Conservation (phyloP, 2,113 vertebrate species). For the Albula glossodonta region DNA sequence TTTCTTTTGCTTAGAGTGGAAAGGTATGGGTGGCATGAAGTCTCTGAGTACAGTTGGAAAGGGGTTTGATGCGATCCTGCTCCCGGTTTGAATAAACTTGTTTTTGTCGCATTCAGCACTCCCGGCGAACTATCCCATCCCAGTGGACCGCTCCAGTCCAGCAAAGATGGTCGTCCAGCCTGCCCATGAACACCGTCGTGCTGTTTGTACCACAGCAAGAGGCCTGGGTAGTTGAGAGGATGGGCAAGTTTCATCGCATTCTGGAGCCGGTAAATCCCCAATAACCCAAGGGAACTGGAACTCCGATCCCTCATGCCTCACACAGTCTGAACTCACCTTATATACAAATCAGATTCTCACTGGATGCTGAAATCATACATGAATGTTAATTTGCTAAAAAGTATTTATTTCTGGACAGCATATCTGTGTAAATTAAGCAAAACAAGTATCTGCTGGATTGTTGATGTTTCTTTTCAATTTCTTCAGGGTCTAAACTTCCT, state of each 20-base stretch:
- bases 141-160: conserved; percentile 62
- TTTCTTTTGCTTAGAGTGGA: too few species aligned
- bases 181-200: conserved; percentile 88
- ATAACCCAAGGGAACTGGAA: too few species aligned
- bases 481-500: conserved; percentile 90
- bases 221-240: conserved; percentile 96
- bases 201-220: conserved; percentile 97
- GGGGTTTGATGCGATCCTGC: not conserved
- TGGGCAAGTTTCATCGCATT: conserved; percentile 94
- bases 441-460: not conserved
- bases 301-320: not conserved
- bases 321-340: not conserved
- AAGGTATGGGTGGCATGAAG: too few species aligned
- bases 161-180: conserved; percentile 73
- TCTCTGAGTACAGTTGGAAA: too few species aligned
- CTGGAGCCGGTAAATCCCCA: conserved; percentile 82
- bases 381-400: not conserved
- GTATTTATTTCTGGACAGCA: not conserved
- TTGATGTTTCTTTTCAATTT: conserved; percentile 25
- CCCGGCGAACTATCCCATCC: conserved; percentile 45
- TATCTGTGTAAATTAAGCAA: not conserved
- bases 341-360: too few species aligned
- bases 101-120: conserved; percentile 49
- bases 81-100: not conserved
- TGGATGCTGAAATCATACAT: too few species aligned